Evolutionary conservation across 2,113 vertebrate species (phyloP).

Genomic region (Lathamus discolor): DNA sequence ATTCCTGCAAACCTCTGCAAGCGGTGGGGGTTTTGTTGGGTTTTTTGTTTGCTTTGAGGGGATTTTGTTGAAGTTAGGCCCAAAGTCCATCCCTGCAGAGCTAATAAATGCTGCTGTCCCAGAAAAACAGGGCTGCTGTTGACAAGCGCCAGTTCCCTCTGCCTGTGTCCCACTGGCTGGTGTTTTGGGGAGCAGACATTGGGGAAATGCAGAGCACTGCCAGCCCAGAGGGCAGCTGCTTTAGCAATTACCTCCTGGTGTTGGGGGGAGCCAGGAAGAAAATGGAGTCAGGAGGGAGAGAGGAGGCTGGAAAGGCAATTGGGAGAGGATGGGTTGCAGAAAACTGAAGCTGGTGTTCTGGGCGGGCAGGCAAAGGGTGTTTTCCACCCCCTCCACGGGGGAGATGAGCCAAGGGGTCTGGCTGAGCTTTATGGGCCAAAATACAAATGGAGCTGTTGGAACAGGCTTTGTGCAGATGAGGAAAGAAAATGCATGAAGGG

Average conservation of each 20-base stretch:
- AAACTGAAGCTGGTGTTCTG: not conserved
- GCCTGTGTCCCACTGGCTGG: rapidly evolving
- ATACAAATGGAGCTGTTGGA: slow-evolving; percentile 37
- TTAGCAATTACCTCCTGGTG: not conserved
- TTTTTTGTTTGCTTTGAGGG: not conserved
- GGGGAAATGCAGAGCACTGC: not conserved
- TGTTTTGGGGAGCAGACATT: not conserved
- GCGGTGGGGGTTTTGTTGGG: not conserved
- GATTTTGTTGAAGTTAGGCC: not conserved
- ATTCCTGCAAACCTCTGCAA: not conserved
- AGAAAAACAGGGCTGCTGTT: not conserved
- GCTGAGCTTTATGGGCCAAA: slow-evolving; percentile 28
- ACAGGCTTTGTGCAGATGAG: not conserved
- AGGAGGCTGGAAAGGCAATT: not conserved
- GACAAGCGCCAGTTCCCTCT: rapidly evolving
- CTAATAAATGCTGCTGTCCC: not conserved
- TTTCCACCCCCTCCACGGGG: slow-evolving; percentile 15
- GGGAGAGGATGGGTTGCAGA: not conserved
- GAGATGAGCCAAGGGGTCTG: slow-evolving; percentile 59
- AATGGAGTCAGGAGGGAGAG: not conserved
- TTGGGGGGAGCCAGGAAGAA: not conserved
- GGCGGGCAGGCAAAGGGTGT: slow-evolving; percentile 17
- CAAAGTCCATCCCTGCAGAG: not conserved
- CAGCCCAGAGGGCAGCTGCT: not conserved
- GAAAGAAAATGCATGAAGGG: not conserved